Conservation (phyloP, 2,797 vertebrate genomes). For the Myripristis murdjan region DNA sequence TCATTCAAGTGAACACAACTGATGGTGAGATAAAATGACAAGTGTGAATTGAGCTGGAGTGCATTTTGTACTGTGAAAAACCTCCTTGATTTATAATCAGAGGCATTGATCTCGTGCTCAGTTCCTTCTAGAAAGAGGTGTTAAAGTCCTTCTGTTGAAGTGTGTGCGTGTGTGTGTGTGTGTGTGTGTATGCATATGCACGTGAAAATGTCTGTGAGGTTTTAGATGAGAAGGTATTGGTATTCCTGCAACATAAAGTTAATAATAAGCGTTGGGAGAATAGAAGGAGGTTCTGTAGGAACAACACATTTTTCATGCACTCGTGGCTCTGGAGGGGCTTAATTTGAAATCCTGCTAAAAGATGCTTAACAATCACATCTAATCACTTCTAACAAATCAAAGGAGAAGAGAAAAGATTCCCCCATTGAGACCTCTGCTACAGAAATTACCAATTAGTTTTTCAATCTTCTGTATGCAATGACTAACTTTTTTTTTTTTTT, state of each 20-base stretch:
- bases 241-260: conserved; percentile 57
- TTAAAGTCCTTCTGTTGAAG: conserved; percentile 54
- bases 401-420: conserved; percentile 34
- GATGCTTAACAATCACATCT: conserved; percentile 62
- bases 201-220: conserved; percentile 35
- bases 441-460: conserved; percentile 57
- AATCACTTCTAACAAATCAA: conserved; percentile 68
- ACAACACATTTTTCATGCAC: conserved; percentile 66
- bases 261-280: conserved; percentile 67
- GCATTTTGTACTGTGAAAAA: conserved; percentile 34
- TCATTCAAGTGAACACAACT: conserved; percentile 17
- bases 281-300: conserved; percentile 43
- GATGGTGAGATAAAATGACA: conserved; percentile 27
- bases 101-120: conserved; percentile 37
- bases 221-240: conserved; percentile 51
- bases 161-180: conserved; percentile 5
- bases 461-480: conserved; percentile 26
- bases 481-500: conserved; percentile 28
- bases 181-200: not conserved
- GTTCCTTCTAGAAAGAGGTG: conserved; percentile 67
- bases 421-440: conserved; percentile 17
- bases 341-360: conserved; percentile 64
- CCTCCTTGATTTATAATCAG: conserved; percentile 41
- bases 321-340: conserved; percentile 66
- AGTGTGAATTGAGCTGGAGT: conserved; percentile 38